Evolutionary conservation across 2,113 vertebrate species (phyloP), one percentile per base, ranked within the genome.

Genomic region (Caranx melampygus): DNA sequence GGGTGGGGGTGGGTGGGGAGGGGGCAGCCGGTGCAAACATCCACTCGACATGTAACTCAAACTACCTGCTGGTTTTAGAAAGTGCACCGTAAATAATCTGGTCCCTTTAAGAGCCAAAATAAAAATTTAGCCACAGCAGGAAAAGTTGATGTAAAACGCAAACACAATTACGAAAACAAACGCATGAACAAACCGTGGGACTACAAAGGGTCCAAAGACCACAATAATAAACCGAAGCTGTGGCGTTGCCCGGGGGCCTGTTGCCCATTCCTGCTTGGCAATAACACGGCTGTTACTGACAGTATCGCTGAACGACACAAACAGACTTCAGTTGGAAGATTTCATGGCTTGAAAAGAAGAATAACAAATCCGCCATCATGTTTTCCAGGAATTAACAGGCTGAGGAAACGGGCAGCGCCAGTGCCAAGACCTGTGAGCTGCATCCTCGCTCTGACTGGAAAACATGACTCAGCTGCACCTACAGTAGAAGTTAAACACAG

Each of bases 321-420:
- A 78, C 35, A 65, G 31, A 33, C 13, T 67, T 45, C 40, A 52
- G 55, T 72, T 65, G 67, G 34, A 67, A 63, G 62, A 83, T 81
- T 81, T 84, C 66, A 74, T 52, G n/a, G 59, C 70, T 77, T 66
- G 55, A 34, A 34, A 62, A 63, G 54, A 77, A 75, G 52, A 82
- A 82, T 61, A 84, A 83, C 69, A 81, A 88, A 81, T 58, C 60
- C 40, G 6, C 61, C 88, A 75, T 92, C 84, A 86, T 64, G 74
- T 88, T 92, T 92, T 91, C 84, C 89, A 90, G 47, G 76, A 84
- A 78, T 88, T 86, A 86, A 81, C 75, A 69, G 63, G 73, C 31
- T 21, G 55, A 82, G 74, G 71, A 86, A 84, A 88, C 57, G 18
- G 60, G 40, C 15, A 26, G 9, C 10, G 45, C 37, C 16, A 34